Percentiles rank a stretch among this genome's conserved stretches.
These are phyloP conservation scores for Pammene fasciana DNA, from an alignment of 2,888 invertebrate genomes.

Conservation along the genomic window DNA sequence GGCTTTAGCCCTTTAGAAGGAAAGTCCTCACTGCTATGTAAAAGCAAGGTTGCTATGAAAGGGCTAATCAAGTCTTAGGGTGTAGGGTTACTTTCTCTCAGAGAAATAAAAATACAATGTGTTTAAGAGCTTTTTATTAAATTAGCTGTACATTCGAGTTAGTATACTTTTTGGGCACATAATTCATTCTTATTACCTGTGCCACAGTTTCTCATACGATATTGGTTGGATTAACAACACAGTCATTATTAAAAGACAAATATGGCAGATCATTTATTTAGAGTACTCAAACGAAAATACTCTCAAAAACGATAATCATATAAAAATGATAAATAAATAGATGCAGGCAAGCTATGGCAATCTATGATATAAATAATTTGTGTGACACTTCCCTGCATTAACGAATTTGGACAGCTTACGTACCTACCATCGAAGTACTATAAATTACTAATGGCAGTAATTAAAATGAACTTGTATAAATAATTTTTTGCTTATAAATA, in stretches of 20 bases:
- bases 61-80: too few relatives aligned
- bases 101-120: conserved; percentile 54
- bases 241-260: conserved; percentile 80
- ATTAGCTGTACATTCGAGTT: conserved; percentile 84
- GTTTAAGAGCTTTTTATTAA: conserved; percentile 82
- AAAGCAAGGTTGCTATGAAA: too few relatives aligned
- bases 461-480: conserved; percentile 78
- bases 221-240: conserved; percentile 74
- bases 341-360: conserved; percentile 83
- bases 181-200: conserved; percentile 79
- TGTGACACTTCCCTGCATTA: conserved; percentile 79
- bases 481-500: conserved; percentile 79
- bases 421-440: conserved; percentile 69
- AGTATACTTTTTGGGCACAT: conserved; percentile 83
- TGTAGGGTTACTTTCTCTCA: neutral
- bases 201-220: conserved; percentile 69
- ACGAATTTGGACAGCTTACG: conserved; percentile 64
- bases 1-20: too few relatives aligned
- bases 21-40: too few relatives aligned
- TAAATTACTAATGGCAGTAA: conserved; percentile 80
- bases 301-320: conserved; percentile 76
- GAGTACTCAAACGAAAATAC: conserved; percentile 79
- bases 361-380: conserved; percentile 78
- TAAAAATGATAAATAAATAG: conserved; percentile 80
- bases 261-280: conserved; percentile 83